Evolutionary conservation across 2,113 vertebrate species (phyloP), one percentile per base, ranked within the genome.

Genomic region (Isurus oxyrinchus): DNA sequence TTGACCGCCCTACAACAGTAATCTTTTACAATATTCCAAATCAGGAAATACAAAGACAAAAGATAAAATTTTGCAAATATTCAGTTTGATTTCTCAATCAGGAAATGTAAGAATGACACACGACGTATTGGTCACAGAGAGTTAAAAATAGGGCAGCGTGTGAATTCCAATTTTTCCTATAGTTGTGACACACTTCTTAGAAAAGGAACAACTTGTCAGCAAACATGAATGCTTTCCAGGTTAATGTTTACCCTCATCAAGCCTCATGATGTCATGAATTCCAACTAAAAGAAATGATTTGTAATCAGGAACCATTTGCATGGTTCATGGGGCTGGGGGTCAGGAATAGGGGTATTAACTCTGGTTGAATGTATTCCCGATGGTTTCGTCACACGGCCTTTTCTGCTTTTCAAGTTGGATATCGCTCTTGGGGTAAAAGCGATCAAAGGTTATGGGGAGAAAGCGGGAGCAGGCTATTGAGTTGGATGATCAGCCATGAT

Each of bases 161-260:
- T 63, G 35, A 63, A 94, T 63, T 66, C 2, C 40, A 63, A 44
- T 66, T 94, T 90, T 59, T 94, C 21, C 5, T 40, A 59, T 16
- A 10, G 6, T 63, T 63, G 90, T 40, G 35, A 40, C 59, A 49
- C 19, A 63, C 5, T n/a, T 21, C 59, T 63, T 10, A 23, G 90
- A 59, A 44, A 63, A 94, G 35, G 59, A 94, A 94, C 59, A 94
- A 31, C 57, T 93, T 93, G 88, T 93, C 57, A n/a, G 11, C 57
- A 93, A 61, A n/a, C 88, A 93, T n/a, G 35, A 31, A n/a, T 6
- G 31, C 31, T 59, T 93, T n/a, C 61, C 59, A 94, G 90, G 90
- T 94, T 94, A 63, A 94, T 94, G 66, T 94, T 94, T 94, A 94
- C 66, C 35, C 59, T 63, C 90, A 94, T 63, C 59, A 94, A 40